A percentile compares a stretch with the other conserved stretches of the same genome.
These are phyloP conservation scores for Urocolius indicus DNA, from an alignment of 2,113 vertebrate genomes.

Conservation along the genomic window DNA sequence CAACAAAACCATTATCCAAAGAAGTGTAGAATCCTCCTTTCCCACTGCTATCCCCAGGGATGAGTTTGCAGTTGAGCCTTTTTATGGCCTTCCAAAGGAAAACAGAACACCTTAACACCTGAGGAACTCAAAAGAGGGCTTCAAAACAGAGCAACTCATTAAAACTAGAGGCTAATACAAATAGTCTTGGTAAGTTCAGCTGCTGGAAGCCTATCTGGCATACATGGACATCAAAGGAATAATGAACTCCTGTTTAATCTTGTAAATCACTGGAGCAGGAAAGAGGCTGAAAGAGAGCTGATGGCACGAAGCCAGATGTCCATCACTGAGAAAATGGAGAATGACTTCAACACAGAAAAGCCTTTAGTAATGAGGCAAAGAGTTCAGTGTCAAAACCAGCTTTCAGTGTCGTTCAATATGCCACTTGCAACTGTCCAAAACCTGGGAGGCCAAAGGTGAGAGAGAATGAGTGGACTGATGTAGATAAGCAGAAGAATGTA, in stretches of 20 bases:
- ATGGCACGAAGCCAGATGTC: conserved; percentile 17
- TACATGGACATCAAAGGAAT: conserved; percentile 55
- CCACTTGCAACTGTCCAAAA: neutral
- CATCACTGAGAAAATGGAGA: conserved; percentile 36
- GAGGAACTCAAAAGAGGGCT: neutral
- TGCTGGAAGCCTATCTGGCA: neutral
- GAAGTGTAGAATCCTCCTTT: neutral
- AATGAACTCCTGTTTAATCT: conserved; percentile 55
- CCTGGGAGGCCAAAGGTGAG: neutral
- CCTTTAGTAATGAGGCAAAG: neutral
- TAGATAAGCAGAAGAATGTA: neutral
- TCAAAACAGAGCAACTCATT: conserved; percentile 40
- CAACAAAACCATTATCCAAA: neutral
- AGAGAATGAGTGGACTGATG: neutral
- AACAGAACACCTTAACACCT: neutral
- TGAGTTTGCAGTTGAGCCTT: neutral
- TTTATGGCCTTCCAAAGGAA: neutral
- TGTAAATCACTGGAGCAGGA: conserved; percentile 63
- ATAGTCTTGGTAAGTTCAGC: neutral
- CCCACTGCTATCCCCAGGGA: neutral
- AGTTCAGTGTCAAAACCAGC: neutral
- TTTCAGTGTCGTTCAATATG: neutral
- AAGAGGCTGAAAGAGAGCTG: conserved; percentile 12
- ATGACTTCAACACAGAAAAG: conserved; percentile 15
- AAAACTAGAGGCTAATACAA: conserved; percentile 29